Evolutionary conservation across 2,888 invertebrate genomes (phyloP), one percentile per base, ranked within the genome.

Genomic region (Cheilosia urbana): DNA sequence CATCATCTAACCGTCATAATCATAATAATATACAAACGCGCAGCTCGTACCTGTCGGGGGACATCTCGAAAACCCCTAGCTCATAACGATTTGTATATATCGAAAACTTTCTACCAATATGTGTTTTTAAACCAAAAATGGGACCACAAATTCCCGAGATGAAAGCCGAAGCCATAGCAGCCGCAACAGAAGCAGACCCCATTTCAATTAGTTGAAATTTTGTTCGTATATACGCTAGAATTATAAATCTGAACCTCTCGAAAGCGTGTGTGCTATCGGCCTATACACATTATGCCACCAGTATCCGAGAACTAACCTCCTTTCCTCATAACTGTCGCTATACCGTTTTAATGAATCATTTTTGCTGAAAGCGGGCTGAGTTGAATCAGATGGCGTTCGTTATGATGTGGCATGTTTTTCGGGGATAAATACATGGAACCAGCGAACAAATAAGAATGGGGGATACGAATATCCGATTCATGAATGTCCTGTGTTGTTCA

Each of bases 351-450:
- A 62, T 66, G 15, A 42, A 24, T 21, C 62, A 34, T 49, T 30
- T 5, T 42, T 5, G 60, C 51, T 62, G n/a, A 27, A 40, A 53
- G 27, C 37, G 9, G 42, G 27, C 47, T 40, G 60, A 30, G 58
- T 17, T 40, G 30, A 47, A 47, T 60, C 45, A 47, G 62, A 68
- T 75, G 55, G 75, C 80, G 55, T 80, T 62, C 40, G 66, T 55
- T 75, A 60, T 68, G 17, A 75, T 55, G 68, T 68, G 68, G 68
- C 47, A 68, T 80, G 73, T 15, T 80, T 73, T 65, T 68, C 30
- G 37, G 60, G 66, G 17, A 80, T 47, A 73, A 80, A 80, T 68
- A 55, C 66, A 45, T 53, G 15, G 62, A 66, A 73, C 55, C 37
- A 60, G n/a, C 42, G 4, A 24, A 21, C 19, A 19, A 15, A 75